phyloP scores from a whole-genome alignment of 2,797 vertebrate species.

The Allobates femoralis region DNA sequence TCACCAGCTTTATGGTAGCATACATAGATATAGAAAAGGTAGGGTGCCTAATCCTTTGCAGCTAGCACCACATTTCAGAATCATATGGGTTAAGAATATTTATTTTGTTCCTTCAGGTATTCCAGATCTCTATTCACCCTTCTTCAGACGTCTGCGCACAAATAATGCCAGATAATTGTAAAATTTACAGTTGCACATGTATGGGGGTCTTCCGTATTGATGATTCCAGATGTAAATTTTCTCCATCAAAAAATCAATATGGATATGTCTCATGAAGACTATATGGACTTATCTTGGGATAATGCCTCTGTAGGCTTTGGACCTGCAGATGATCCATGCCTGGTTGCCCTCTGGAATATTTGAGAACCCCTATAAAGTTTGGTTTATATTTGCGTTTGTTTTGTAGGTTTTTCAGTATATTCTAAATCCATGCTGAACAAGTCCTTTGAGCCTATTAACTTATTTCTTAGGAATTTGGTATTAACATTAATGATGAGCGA shows the following conservation, averaged over 20 bases:
- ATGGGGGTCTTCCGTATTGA: neutral
- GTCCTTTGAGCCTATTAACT: neutral
- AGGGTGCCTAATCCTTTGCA: neutral
- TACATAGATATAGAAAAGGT: neutral
- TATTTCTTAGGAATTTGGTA: neutral
- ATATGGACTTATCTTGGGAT: too few relatives aligned
- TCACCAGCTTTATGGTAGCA: constrained; percentile 26
- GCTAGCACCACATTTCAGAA: neutral
- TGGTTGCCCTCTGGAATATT: neutral
- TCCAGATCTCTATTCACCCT: neutral
- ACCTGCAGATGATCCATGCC: neutral
- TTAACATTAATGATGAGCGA: too few relatives aligned
- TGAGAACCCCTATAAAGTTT: neutral
- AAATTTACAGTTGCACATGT: neutral
- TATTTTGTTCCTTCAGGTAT: neutral
- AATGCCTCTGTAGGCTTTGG: neutral
- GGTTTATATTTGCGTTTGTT: neutral
- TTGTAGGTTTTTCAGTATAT: neutral
- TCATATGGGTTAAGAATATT: constrained; percentile 4
- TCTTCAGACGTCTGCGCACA: neutral
- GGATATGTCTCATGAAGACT: neutral
- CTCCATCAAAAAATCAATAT: neutral
- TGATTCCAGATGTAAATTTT: neutral
- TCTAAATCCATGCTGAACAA: neutral
- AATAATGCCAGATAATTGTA: neutral